Evolutionary conservation across 2,797 vertebrate species (phyloP).

Genomic region (Xenopus petersii): DNA sequence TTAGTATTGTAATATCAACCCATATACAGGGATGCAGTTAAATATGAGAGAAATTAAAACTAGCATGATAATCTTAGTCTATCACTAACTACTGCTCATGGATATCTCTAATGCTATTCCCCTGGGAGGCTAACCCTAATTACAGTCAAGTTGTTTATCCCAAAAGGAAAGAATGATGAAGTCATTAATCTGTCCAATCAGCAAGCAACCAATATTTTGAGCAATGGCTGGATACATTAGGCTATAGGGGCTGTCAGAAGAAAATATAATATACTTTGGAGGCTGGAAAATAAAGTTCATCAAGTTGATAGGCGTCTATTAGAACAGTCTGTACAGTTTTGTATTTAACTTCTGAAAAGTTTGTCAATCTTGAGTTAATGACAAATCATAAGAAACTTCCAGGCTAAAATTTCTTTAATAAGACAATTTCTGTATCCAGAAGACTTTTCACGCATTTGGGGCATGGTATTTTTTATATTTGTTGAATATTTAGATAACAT

Average conservation of each 20-base stretch:
- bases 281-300: constrained; percentile 1
- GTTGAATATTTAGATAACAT: too few species aligned
- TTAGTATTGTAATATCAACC: too few species aligned
- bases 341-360: background rate
- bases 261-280: constrained; percentile 5
- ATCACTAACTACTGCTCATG: too few species aligned
- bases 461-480: too few species aligned
- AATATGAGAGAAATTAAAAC: too few species aligned
- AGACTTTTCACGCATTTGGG: too few species aligned
- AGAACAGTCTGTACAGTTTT: background rate
- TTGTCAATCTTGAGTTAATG: background rate
- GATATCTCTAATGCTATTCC: too few species aligned
- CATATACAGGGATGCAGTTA: too few species aligned
- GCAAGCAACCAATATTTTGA: background rate
- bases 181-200: background rate
- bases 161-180: background rate
- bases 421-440: too few species aligned
- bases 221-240: constrained; percentile 2
- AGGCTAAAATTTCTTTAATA: too few species aligned
- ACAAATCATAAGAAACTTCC: too few species aligned
- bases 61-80: too few species aligned
- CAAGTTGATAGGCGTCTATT: background rate
- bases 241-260: background rate
- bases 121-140: background rate
- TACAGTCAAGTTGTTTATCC: background rate